Evolutionary conservation across 1,140 invertebrate genomes (phyloP).

Genomic region (Polypedilum pembai): DNA sequence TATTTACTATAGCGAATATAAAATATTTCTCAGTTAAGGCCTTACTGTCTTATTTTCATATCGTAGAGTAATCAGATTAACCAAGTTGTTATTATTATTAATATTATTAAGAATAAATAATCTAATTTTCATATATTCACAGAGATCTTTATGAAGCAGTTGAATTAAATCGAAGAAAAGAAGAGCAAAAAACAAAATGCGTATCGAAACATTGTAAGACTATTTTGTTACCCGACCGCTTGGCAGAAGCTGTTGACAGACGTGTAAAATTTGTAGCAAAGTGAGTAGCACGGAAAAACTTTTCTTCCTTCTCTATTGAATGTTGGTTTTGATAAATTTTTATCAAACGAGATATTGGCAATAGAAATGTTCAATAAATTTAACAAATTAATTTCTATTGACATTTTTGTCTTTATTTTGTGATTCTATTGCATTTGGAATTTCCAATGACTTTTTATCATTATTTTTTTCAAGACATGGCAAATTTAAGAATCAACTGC

Average conservation of each 20-base stretch:
- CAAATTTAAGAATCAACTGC: conserved; percentile 40
- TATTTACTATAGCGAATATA: no score
- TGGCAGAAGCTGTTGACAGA: conserved; percentile 50
- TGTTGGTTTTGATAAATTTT: neutral
- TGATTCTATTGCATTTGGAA: neutral
- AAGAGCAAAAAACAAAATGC: conserved; percentile 43
- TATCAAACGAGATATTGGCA: neutral
- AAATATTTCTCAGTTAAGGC: no score
- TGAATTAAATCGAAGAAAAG: conserved; percentile 35
- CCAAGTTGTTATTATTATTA: no score
- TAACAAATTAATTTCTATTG: neutral
- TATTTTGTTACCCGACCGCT: conserved; percentile 52
- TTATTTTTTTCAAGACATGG: conserved; percentile 39
- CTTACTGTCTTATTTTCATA: no score
- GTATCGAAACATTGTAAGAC: conserved; percentile 52
- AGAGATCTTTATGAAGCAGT: conserved; percentile 42
- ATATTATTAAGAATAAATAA: neutral
- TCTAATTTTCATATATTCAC: conserved; percentile 32
- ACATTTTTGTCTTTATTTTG: neutral
- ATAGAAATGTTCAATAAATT: neutral
- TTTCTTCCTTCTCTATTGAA: neutral
- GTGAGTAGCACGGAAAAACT: conserved; percentile 33
- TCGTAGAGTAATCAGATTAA: no score
- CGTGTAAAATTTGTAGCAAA: conserved; percentile 36
- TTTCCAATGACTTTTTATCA: conserved; percentile 27